Base-by-base conservation (phyloP, 2,113 vertebrate genomes). In the Isurus oxyrinchus region DNA sequence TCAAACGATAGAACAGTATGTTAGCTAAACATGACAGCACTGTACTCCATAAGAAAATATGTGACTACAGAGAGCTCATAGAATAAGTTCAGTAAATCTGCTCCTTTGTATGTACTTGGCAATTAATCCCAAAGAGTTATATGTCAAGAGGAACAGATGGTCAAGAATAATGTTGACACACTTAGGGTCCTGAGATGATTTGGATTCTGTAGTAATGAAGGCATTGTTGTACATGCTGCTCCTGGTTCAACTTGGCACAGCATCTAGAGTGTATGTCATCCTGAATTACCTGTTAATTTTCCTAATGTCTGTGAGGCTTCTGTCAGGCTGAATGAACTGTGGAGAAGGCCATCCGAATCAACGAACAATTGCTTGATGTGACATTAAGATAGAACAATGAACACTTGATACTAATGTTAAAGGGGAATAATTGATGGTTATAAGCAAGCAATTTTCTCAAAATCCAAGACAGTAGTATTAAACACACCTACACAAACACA, bases 101-200 rank as follows among this genome's bases (percentile, higher is more conserved):
- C 59, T 95, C 16, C 61, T 44, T 95, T 27, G 5, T 95, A 69
- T 61, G 31, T 66, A 95, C 40, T 95, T 44, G 40, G 63, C 63
- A 49, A 69, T 95, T 69, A 69, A 67, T 95, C 11, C n/a, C 23
- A 49, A 95, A 95, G 40, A 27, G 7, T 69, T 69, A 6, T 23
- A 21, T 21, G 23, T 63, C 59, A 67, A 95, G 94, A 69, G 94
- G n/a, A 95, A 25, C 94, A 95, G 94, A 69, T 95, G 94, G 61
- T n/a, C 61, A 67, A 49, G 88, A 91, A 57, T 91, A 16, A 91
- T 55, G 13, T 59, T 27, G 19, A 10, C 63, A 31, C 63, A 95
- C 66, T 49, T 23, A 0, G 61, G 23, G 23, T 67, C 40, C 66
- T 69, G 63, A 69, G 61, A 44, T 27, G 66, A 49, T 40, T 66